These are phyloP conservation scores for Phasia obesa DNA, from an alignment of 2,888 invertebrate genomes.

Conservation along the genomic window DNA sequence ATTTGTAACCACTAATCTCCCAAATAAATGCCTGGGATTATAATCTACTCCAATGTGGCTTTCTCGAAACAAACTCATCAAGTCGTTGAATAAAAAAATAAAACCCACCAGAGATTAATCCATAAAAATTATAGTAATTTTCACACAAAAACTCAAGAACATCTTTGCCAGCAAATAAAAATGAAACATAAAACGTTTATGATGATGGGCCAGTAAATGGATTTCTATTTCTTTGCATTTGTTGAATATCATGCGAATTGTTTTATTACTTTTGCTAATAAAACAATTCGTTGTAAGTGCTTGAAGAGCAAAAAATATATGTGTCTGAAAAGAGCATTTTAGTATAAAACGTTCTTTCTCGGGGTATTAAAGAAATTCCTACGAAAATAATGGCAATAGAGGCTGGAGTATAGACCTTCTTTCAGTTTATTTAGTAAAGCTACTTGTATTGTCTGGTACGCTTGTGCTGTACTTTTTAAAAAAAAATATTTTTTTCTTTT, in stretches of 20 bases:
- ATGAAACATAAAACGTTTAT: neutral
- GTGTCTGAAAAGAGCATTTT: neutral
- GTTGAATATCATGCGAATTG: conserved; percentile 6
- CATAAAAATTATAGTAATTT: conserved; percentile 12
- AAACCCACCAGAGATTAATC: neutral
- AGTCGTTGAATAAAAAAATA: conserved; percentile 5
- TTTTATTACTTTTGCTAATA: conserved; percentile 28
- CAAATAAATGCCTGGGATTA: neutral
- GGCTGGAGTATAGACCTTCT: neutral
- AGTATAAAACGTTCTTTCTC: conserved; percentile 4
- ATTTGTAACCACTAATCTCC: neutral
- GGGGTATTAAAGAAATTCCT: conserved; percentile 11
- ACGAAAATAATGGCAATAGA: neutral
- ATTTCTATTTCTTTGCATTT: neutral
- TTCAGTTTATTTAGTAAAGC: neutral
- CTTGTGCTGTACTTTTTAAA: neutral
- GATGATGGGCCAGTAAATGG: conserved; percentile 23
- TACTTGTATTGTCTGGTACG: neutral
- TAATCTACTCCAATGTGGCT: too few relatives aligned
- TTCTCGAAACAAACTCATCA: conserved; percentile 14
- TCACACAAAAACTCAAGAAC: neutral
- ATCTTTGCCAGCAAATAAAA: neutral
- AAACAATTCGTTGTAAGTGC: neutral
- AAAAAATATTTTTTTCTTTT: neutral
- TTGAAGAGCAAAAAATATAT: neutral